These are phyloP conservation scores for Paelopatides confundens DNA, from an alignment of 53 echinoderm and acorn worm species.

Conservation along the genomic window DNA sequence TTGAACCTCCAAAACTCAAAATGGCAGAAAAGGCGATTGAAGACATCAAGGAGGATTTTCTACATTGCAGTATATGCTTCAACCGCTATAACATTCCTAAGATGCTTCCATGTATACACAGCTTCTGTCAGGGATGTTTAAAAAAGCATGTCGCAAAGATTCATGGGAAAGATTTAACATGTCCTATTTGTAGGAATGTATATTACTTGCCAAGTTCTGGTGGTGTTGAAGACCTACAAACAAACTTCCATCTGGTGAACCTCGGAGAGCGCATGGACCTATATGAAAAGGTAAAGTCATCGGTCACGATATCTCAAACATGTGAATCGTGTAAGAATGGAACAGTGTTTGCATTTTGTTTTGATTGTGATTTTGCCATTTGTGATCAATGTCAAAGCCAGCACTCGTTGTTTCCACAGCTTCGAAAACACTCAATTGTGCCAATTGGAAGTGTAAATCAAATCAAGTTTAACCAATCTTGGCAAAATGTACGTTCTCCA, in stretches of 20 bases:
- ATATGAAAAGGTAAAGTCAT: neutral
- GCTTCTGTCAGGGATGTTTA: neutral
- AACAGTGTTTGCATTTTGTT: neutral
- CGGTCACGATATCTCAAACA: neutral
- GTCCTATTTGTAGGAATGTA: conserved; percentile 16
- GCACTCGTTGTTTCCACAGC: neutral
- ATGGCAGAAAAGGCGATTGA: neutral
- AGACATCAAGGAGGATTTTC: conserved; percentile 7
- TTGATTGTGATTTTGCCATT: neutral
- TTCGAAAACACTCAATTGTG: neutral
- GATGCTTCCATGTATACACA: conserved; percentile 22
- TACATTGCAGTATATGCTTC: conserved; percentile 4
- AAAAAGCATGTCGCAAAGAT: neutral
- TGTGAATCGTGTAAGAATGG: conserved; percentile 13
- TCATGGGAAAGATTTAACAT: neutral
- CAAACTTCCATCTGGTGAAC: conserved; percentile 22
- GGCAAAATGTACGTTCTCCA: neutral
- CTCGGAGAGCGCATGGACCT: conserved; percentile 2
- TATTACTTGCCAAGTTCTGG: neutral
- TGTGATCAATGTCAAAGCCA: neutral
- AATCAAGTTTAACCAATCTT: neutral
- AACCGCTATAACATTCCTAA: neutral
- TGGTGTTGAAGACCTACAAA: conserved; percentile 14
- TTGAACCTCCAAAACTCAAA: too few relatives aligned
- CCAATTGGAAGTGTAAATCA: neutral